phyloP scores from a whole-genome alignment of 2,888 invertebrate genomes.

The Uropetala carovei region DNA sequence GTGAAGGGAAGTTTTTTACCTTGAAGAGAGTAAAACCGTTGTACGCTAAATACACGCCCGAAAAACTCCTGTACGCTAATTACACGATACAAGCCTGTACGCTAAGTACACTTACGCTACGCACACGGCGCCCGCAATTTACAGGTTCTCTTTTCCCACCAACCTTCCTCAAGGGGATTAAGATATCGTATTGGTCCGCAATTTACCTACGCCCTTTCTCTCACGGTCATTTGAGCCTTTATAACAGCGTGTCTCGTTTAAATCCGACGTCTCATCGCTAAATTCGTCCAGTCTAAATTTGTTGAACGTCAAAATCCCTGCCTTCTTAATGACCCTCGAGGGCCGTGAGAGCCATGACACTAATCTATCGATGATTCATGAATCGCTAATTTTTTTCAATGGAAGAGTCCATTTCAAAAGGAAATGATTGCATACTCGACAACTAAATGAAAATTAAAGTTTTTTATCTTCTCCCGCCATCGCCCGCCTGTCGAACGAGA shows the following conservation, averaged over 20 bases:
- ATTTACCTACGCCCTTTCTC: no score
- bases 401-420: background rate
- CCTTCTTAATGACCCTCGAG: background rate
- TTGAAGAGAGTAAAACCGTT: no score
- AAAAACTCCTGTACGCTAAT: no score
- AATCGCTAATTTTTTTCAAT: background rate
- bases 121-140: no score
- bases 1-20: no score
- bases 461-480: background rate
- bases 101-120: no score
- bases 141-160: no score
- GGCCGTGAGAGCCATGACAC: background rate
- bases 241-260: slow-evolving; percentile 17
- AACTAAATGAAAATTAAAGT: background rate
- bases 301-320: background rate
- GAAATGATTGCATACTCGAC: background rate
- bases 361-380: background rate
- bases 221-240: background rate
- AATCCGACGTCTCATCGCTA: background rate
- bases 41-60: no score
- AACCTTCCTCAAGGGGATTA: no score
- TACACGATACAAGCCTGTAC: no score
- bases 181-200: no score
- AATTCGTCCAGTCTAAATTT: background rate
- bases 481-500: background rate